Evolutionary conservation across 2,113 vertebrate species (phyloP).

Genomic region (Crotalus tigris): DNA sequence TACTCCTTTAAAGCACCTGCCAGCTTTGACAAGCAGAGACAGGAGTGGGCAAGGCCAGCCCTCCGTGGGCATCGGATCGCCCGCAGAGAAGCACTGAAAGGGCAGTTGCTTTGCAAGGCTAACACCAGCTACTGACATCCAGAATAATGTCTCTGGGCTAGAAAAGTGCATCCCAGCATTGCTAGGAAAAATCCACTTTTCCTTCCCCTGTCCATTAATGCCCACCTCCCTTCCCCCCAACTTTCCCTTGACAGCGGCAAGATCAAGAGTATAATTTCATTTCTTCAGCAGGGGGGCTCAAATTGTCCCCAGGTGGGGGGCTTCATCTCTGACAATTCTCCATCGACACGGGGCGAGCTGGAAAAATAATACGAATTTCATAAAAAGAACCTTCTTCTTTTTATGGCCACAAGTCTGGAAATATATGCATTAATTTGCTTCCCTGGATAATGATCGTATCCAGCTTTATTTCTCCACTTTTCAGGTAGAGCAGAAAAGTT

Average conservation of each 20-base stretch:
- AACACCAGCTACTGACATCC: neutral
- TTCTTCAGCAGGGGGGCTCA: neutral
- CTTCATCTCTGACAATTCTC: neutral
- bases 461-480: neutral
- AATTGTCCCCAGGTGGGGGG: neutral
- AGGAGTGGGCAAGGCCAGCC: too few species aligned
- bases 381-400: neutral
- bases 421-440: neutral
- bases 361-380: neutral
- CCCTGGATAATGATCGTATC: neutral
- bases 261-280: neutral
- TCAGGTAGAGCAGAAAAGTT: too few species aligned
- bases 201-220: neutral
- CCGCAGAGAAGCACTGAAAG: neutral
- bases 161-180: neutral
- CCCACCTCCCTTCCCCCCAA: neutral
- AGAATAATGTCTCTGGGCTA: neutral
- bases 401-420: neutral
- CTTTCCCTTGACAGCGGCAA: neutral
- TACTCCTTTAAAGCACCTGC: neutral
- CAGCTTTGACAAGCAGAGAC: neutral
- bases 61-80: neutral
- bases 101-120: too few species aligned
- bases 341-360: neutral
- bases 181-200: too few species aligned